phyloP scores from a whole-genome alignment of 2,797 vertebrate genomes.

The Tinamus major region DNA sequence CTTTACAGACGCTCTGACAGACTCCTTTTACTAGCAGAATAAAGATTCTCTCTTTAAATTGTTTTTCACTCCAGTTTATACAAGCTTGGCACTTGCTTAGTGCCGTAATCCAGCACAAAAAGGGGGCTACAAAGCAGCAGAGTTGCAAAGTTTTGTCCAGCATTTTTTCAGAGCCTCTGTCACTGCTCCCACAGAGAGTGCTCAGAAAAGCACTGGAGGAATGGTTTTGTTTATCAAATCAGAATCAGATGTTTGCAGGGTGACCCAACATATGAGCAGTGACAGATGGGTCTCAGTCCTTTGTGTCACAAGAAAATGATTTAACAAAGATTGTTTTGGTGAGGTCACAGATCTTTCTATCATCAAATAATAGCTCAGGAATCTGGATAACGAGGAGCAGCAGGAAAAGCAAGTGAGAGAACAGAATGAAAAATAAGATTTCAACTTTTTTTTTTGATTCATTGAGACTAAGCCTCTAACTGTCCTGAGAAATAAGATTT shows the following conservation, averaged over 20 bases:
- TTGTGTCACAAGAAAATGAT: constrained; percentile 45
- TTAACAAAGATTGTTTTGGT: constrained; percentile 66
- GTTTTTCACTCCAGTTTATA: constrained; percentile 8
- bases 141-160: background rate
- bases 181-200: background rate
- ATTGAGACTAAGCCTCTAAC: constrained; percentile 39
- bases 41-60: background rate
- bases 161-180: constrained; percentile 5
- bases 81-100: background rate
- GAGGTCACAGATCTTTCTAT: constrained; percentile 44
- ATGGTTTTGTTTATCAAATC: constrained; percentile 64
- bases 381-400: constrained; percentile 66
- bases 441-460: constrained; percentile 7
- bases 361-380: constrained; percentile 57
- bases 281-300: constrained; percentile 30
- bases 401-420: constrained; percentile 41
- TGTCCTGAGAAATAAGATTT: constrained; percentile 38
- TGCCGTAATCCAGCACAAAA: constrained; percentile 5
- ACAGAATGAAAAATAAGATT: constrained; percentile 14
- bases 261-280: constrained; percentile 47
- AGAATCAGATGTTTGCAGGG: constrained; percentile 63
- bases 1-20: constrained; percentile 2
- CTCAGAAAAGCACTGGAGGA: constrained; percentile 43
- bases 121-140: background rate
- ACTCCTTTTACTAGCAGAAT: background rate